Evolutionary conservation across 2,797 vertebrate genomes (phyloP), one percentile per base, ranked within the genome.

Genomic region (Nannoperca obscura): DNA sequence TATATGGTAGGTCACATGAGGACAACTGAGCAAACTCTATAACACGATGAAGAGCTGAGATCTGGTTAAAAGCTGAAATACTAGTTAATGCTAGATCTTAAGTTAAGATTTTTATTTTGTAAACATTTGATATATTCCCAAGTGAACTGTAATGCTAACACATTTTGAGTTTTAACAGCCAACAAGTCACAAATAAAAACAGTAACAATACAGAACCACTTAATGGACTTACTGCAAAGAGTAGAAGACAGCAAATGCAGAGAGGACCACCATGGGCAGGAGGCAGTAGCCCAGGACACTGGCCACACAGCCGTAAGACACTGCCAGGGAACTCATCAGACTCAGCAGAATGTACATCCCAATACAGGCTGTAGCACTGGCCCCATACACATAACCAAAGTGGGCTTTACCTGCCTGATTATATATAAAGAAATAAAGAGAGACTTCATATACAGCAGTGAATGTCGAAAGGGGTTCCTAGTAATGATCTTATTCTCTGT

Each of bases 241-340:
- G 90, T 95, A 95, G 61, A 98, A 65, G 65, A 97, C 87, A 7
- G 96, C 96, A 0, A 94, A 96, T 74, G 95, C 94, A 87, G 97
- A 97, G 65, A 98, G 95, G 2, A 95, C 95, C 85, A 98, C 97
- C 96, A 98, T 98, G 68, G 97, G 97, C 77, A 98, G 95, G 42
- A 98, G 97, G 76, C 97, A 97, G 92, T 98, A 98, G 7, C 97
- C 97, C 49, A 98, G 95, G 42, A 99, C 97, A 50, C 97, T 98
- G 89, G 97, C 96, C 68, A 98, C 97, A 38, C 97, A 98, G 84
- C 97, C 97, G 11, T 96, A 97, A 0, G 97, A 97, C 70, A 98
- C 97, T 0, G 95, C 94, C 0, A 96, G 95, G 83, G 97, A 92
- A 75, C 96, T 97, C 97, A 99, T 98, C 74, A 98, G 91, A 88